Evolutionary conservation across 2,888 invertebrate genomes (phyloP), one percentile per base, ranked within the genome.

Genomic region (Alsophila aescularia): DNA sequence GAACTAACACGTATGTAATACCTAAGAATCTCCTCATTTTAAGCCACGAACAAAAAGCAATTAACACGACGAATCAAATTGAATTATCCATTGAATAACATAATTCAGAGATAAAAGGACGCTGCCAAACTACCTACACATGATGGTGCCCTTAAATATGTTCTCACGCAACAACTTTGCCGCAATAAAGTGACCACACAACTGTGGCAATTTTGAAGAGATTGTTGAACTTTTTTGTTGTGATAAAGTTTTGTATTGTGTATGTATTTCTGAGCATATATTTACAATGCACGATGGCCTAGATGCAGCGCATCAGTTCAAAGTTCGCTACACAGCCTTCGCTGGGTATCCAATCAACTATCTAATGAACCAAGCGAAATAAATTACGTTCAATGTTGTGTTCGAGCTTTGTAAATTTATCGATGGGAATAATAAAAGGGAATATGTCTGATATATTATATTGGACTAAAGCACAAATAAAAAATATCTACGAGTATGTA

Each of bases 251-350:
- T 39, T 14, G 29, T 0, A 9, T 29, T 0, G 10, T 35, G 13
- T 31, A 44, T 45, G 49, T 44, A 44, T 44, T 40, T 16, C 2
- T 5, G 34, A 35, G 13, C 41, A 24, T 45, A 45, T 51, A 36
- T 50, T 41, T 40, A 55, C 55, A 40, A 52, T 52, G 48, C 52
- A 53, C 55, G 43, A 50, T 62, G 65, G 70, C 77, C 77, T 71
- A 77, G 69, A 71, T 74, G 67, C 59, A 39, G 62, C 64, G 62
- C 70, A 75, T 77, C 77, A 58, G 81, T 85, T 88, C 89, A 90
- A 83, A 89, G 88, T 85, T 89, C 87, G 78, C 72, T 57, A 21
- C 53, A 62, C 78, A 83, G 73, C 88, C 89, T 90, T 90, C 89
- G 64, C 67, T 58, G 72, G 64, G 73, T 73, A 82, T 73, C 85